Base-by-base conservation (phyloP, 2,113 vertebrate species). In the Anser cygnoides region DNA sequence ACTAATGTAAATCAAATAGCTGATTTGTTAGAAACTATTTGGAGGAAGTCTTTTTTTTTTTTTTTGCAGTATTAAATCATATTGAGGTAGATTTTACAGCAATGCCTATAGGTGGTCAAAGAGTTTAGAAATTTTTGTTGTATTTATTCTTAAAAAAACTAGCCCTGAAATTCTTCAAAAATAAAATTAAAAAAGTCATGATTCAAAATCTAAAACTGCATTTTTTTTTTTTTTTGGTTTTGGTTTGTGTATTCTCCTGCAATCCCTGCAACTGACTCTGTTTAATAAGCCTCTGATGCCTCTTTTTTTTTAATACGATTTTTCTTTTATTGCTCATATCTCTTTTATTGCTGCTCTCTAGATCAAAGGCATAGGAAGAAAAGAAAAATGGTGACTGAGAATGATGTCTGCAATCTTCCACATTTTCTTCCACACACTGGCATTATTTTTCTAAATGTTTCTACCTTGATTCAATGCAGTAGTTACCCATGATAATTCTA, bases 401-500 rank as follows among this genome's bases (percentile, higher is more conserved):
- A 57, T 75, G 70, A 81, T 93, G 89, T 75, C 84, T 91, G 58
- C 70, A 79, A 16, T 94, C 78, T 96, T 82, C 77, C 31, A 73
- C 8, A 31, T 74, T 92, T 92, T 93, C 71, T 97, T 83, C 78
- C 37, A 74, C 8, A 31, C 71, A 91, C 91, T 77, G 79, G 15
- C 74, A 87, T 90, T 90, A 83, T 89, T 95, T 88, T 94, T 79
- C 37, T 74, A 74, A 77, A 61, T 85, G 73, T 85, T 95, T 65
- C 79, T 91, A 81, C 79, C 68, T 88, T 91, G 70, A 87, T 79
- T 94, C 87, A 76, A 83, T 70, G 44, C 61, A 77, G 21, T 29
- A 87, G 80, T 90, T 85, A 8, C 31, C 78, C 37, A 37, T 90
- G 79, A 68, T 57, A 80, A 68, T 74, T 83, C 87, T 63, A 46